These are phyloP conservation scores for Venustaconcha ellipsiformis DNA, from an alignment of 1,140 invertebrate genomes.

Conservation along the genomic window DNA sequence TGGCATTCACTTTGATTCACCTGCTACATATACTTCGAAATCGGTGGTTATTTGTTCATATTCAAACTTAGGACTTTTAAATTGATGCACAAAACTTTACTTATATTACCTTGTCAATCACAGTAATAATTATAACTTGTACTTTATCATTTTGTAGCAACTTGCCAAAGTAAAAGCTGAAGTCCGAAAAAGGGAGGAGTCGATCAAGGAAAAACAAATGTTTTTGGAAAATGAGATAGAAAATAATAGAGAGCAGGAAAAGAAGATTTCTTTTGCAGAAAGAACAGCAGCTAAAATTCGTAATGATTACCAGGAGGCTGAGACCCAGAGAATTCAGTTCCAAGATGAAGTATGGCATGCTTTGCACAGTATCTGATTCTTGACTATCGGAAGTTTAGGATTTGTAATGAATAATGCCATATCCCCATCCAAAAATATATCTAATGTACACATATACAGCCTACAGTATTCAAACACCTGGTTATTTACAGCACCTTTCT, in stretches of 20 bases:
- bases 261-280: constrained; percentile 65
- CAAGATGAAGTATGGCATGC: constrained; percentile 59
- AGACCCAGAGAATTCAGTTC: constrained; percentile 59
- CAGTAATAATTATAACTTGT: background rate
- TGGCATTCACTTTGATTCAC: too few species aligned
- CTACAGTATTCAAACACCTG: too few species aligned
- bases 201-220: constrained; percentile 64
- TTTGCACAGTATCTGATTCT: too few species aligned
- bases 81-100: too few species aligned
- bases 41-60: too few species aligned
- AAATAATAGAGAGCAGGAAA: constrained; percentile 66
- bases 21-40: too few species aligned
- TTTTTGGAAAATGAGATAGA: constrained; percentile 66
- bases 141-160: constrained; percentile 49
- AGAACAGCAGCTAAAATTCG: constrained; percentile 54
- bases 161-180: constrained; percentile 60
- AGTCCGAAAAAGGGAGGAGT: constrained; percentile 59
- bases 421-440: too few species aligned
- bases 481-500: too few species aligned
- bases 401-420: too few species aligned
- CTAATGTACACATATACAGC: too few species aligned
- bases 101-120: background rate
- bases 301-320: constrained; percentile 60
- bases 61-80: too few species aligned
- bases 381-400: too few species aligned